Evolutionary conservation across 2,797 vertebrate genomes (phyloP).

Genomic region (Sebastes diaconus): DNA sequence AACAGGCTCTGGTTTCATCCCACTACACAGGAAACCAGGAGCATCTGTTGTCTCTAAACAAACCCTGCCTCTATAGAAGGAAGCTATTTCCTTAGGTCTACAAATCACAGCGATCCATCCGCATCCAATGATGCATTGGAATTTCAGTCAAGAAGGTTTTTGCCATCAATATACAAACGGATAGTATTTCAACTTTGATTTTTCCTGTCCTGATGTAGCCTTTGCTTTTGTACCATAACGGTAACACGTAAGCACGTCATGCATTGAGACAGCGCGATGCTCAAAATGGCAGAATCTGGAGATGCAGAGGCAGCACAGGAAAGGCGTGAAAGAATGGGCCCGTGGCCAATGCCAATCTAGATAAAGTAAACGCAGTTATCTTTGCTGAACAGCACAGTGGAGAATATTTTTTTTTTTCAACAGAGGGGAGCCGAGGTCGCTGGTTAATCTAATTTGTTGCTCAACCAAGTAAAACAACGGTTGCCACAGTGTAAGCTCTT

Average conservation of each 20-base stretch:
- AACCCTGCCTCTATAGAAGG: slow-evolving; percentile 15
- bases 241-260: background rate
- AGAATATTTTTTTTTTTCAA: background rate
- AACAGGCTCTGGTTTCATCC: slow-evolving; percentile 56
- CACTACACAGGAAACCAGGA: slow-evolving; percentile 40
- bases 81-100: background rate
- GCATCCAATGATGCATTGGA: background rate
- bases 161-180: background rate
- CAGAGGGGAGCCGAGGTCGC: slow-evolving; percentile 22
- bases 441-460: slow-evolving; percentile 59
- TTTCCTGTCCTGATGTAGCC: background rate
- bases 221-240: background rate
- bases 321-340: slow-evolving; percentile 15
- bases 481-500: slow-evolving; percentile 17
- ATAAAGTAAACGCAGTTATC: slow-evolving; percentile 37
- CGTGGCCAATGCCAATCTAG: slow-evolving; percentile 26
- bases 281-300: slow-evolving; percentile 4
- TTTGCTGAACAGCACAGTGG: slow-evolving; percentile 1
- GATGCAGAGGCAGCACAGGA: background rate
- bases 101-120: slow-evolving; percentile 13
- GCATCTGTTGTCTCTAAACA: slow-evolving; percentile 56
- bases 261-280: background rate
- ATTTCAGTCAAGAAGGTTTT: slow-evolving; percentile 1
- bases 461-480: slow-evolving; percentile 56
- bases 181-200: background rate